Percentiles rank a stretch among this genome's conserved stretches.
phyloP scores from a whole-genome alignment of 2,797 vertebrate species.

The Myotis myotis region DNA sequence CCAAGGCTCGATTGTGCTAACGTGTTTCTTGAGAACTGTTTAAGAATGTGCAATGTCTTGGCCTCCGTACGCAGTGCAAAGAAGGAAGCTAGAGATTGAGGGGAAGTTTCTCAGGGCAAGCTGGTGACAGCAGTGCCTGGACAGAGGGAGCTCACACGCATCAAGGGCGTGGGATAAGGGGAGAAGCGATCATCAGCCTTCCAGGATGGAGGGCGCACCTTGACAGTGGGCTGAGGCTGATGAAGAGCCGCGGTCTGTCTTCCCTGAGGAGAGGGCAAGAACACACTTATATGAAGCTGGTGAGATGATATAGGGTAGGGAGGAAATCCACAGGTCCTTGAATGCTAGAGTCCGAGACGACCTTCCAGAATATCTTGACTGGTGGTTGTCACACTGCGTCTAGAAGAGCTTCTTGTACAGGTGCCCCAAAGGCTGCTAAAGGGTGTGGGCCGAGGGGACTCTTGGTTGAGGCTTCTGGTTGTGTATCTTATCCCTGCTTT shows the following conservation, averaged over 20 bases:
- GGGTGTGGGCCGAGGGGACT: not conserved
- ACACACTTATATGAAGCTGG: not conserved
- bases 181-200: not conserved
- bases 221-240: fast-evolving
- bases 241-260: not conserved
- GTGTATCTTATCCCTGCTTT: not conserved
- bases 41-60: not conserved
- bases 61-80: not conserved
- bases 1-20: not conserved
- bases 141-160: not conserved
- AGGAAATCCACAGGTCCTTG: not conserved
- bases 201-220: not conserved
- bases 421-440: not conserved
- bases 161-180: not conserved
- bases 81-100: not conserved
- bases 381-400: not conserved
- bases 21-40: not conserved
- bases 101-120: not conserved
- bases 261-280: not conserved
- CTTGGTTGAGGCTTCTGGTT: not conserved
- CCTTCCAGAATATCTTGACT: not conserved
- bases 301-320: not conserved
- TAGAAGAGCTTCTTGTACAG: not conserved
- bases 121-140: not conserved
- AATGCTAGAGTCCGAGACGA: not conserved